These are phyloP conservation scores for Pangasianodon gigas DNA, from an alignment of 2,113 vertebrate species.

Conservation along the genomic window DNA sequence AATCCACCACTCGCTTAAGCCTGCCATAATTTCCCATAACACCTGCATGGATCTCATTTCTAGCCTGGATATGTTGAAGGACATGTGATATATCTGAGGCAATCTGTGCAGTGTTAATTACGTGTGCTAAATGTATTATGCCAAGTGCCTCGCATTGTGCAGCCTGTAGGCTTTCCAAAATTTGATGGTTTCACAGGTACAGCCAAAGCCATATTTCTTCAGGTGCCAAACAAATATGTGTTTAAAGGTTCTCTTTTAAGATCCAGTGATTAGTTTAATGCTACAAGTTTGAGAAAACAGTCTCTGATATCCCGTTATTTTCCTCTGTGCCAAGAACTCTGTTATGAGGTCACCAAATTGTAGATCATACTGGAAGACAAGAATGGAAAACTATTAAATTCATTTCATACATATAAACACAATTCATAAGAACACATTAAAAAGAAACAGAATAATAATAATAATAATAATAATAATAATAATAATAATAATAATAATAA, in stretches of 20 bases:
- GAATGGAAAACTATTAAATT: constrained; percentile 36
- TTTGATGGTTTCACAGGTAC: constrained; percentile 6
- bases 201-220: constrained; percentile 20
- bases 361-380: constrained; percentile 78
- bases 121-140: not conserved
- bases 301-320: constrained; percentile 51
- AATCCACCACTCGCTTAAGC: constrained; percentile 44
- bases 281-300: constrained; percentile 44
- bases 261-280: constrained; percentile 32
- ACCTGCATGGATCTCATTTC: not conserved
- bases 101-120: constrained; percentile 66
- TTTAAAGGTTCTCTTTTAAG: constrained; percentile 32
- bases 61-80: constrained; percentile 18
- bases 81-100: constrained; percentile 71
- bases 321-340: constrained; percentile 56
- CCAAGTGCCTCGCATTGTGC: not conserved
- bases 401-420: not conserved
- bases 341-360: constrained; percentile 79
- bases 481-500: not conserved
- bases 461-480: not conserved
- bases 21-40: constrained; percentile 12
- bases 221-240: constrained; percentile 4
- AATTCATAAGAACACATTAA: constrained; percentile 18
- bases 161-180: not conserved
- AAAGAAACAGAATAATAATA: not conserved